Base-by-base conservation (phyloP, 2,797 vertebrate species). In the Xenops minutus region DNA sequence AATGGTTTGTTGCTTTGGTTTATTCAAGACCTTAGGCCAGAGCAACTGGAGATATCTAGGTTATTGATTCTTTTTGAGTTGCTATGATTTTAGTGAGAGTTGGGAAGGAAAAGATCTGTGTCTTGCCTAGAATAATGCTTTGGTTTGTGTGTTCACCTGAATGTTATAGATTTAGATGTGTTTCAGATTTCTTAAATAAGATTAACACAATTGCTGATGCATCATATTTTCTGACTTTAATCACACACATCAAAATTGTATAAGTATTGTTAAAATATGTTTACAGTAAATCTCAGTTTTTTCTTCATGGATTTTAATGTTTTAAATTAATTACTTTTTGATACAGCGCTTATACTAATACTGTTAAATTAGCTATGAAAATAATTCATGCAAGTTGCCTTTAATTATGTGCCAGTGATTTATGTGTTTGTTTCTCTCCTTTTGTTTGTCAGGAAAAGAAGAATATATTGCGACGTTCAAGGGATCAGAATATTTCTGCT, bases 401-500 rank as follows among this genome's bases (percentile, higher is more conserved):
- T 97, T 79, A 89, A 74, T 92, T 80, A 44, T 37, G 17, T 71
- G 66, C 16, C 66, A 59, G 6, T 32, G 10, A 77, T 89, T 92
- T 62, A 93, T 69, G 68, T 63, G 24, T 71, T 85, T 24, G 14
- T 90, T 79, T 79, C 51, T 93, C 94, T 80, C 90, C 71, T 98
- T 96, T 96, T 98, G 96, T 97, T 98, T 92, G 75, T 56, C 97
- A 99, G 99, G 98, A 97, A 99, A 99, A 98, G 99, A 99, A 98
- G 99, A 99, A 96, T 99, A 98, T 71, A 99, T 99, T 81, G 99
- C 99, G 6, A 99, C 99, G 29, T 99, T 99, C 98, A 99, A 99
- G 95, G 99, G 99, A 98, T 99, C 99, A 8, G 99, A 99, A 98
- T 99, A 99, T 98, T 99, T 99, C 99, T 99, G 99, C 98, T 99